Conservation (phyloP, 2,888 invertebrate genomes). For the Nycteola revayana region DNA sequence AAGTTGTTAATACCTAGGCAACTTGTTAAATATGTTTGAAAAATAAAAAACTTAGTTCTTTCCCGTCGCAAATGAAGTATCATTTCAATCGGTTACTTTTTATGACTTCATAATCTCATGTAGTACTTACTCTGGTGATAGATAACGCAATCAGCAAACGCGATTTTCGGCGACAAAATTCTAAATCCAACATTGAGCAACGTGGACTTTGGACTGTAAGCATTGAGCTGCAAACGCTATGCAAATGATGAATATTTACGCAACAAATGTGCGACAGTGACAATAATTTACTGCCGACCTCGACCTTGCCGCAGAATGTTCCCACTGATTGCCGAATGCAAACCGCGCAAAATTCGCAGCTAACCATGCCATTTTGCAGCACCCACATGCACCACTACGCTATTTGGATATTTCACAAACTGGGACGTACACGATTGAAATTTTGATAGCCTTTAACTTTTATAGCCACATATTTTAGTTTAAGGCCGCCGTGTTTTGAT, state of each 20-base stretch:
- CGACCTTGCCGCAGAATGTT: slow-evolving; percentile 68
- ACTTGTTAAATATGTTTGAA: too few relatives aligned
- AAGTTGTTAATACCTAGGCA: too few relatives aligned
- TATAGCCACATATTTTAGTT: slow-evolving; percentile 66
- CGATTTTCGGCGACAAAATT: too few relatives aligned
- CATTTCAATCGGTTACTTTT: too few relatives aligned
- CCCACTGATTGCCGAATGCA: slow-evolving; percentile 60
- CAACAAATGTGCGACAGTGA: slow-evolving; percentile 49
- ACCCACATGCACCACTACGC: slow-evolving; percentile 67
- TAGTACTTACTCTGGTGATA: slow-evolving; percentile 2
- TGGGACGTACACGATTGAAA: slow-evolving; percentile 69
- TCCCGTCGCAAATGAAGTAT: too few relatives aligned
- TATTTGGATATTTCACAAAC: slow-evolving; percentile 61
- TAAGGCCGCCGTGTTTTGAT: slow-evolving; percentile 64
- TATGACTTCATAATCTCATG: too few relatives aligned
- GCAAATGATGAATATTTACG: slow-evolving; percentile 53
- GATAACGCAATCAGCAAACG: slow-evolving; percentile 7
- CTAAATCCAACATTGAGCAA: too few relatives aligned
- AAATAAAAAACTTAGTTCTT: too few relatives aligned
- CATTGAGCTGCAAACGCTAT: slow-evolving; percentile 27
- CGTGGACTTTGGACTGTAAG: slow-evolving; percentile 11
- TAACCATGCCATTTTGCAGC: slow-evolving; percentile 50
- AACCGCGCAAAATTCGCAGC: slow-evolving; percentile 52
- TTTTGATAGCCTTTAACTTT: slow-evolving; percentile 72
- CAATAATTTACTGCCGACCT: slow-evolving; percentile 62